These are phyloP conservation scores for Malacoctenus gilli DNA, from an alignment of 2,797 vertebrate genomes.

Conservation along the genomic window DNA sequence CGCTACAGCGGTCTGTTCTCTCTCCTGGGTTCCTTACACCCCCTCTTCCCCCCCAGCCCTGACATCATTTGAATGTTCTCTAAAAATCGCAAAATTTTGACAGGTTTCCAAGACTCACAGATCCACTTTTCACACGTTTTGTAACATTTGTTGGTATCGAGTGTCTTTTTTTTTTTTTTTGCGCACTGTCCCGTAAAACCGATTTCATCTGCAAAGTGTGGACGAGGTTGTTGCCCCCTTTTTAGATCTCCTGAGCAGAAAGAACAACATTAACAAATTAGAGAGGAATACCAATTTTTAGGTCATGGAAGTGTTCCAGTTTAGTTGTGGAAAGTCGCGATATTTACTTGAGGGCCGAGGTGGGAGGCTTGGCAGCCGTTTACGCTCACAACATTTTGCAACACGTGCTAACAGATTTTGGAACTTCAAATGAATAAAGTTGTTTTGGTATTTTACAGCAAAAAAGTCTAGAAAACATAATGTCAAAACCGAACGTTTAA, in stretches of 20 bases:
- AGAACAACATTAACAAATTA: conserved; percentile 57
- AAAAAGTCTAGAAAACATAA: too few relatives aligned
- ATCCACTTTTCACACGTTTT: background rate
- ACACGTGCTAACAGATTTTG: conserved; percentile 18
- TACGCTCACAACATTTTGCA: conserved; percentile 11
- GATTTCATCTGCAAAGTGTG: conserved; percentile 11
- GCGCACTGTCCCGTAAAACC: too few relatives aligned
- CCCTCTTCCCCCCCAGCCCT: too few relatives aligned
- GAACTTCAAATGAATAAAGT: conserved; percentile 14
- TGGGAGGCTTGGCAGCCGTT: conserved; percentile 6
- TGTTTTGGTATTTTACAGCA: conserved; percentile 34
- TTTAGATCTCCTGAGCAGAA: conserved; percentile 34
- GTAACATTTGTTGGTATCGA: background rate
- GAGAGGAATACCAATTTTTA: conserved; percentile 58
- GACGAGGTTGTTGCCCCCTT: conserved; percentile 24
- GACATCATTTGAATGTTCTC: background rate
- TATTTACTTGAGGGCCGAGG: conserved; percentile 23
- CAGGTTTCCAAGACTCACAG: background rate
- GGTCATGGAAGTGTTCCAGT: conserved; percentile 48
- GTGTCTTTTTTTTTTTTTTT: too few relatives aligned
- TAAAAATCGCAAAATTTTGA: background rate
- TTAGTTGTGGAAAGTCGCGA: conserved; percentile 28
- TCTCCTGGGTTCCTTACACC: too few relatives aligned
- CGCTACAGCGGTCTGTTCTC: conserved; percentile 8
- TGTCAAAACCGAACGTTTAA: too few relatives aligned